Percentiles rank a stretch among this genome's conserved stretches.
Conservation (phyloP, 2,797 vertebrate species). For the Megaceryle alcyon region DNA sequence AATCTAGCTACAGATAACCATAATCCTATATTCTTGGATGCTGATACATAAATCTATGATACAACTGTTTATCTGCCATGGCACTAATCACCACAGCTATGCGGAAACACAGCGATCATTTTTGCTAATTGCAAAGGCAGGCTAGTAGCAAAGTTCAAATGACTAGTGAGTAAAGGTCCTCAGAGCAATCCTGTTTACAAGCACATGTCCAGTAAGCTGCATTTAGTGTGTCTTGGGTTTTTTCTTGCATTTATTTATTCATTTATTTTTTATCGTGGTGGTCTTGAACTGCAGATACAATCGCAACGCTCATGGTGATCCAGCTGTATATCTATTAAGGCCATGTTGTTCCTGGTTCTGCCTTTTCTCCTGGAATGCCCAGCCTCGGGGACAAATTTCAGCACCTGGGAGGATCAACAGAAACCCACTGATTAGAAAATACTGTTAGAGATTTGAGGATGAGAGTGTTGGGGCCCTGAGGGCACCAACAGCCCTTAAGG, state of each 20-base stretch:
- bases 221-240: neutral
- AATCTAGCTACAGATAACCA: constrained; percentile 48
- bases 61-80: constrained; percentile 53
- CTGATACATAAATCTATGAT: constrained; percentile 45
- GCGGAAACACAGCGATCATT: constrained; percentile 48
- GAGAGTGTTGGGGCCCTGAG: neutral
- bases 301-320: constrained; percentile 94
- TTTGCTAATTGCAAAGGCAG: constrained; percentile 68
- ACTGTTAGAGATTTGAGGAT: neutral
- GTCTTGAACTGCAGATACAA: constrained; percentile 89
- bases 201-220: constrained; percentile 28
- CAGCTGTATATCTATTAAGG: constrained; percentile 90
- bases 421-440: constrained; percentile 26
- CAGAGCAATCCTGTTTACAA: constrained; percentile 56
- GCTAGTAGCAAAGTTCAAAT: constrained; percentile 63
- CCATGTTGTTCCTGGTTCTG: constrained; percentile 84
- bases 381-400: constrained; percentile 88
- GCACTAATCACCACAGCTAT: constrained; percentile 62
- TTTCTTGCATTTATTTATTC: neutral
- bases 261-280: constrained; percentile 85
- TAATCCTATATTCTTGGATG: constrained; percentile 48
- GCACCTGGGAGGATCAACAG: constrained; percentile 83
- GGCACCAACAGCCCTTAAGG: neutral
- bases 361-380: constrained; percentile 76
- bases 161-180: constrained; percentile 42